Percentiles rank a stretch among this genome's conserved stretches.
These are phyloP conservation scores for Campoplex nolae DNA, from an alignment of 2,888 invertebrate species.

Conservation along the genomic window DNA sequence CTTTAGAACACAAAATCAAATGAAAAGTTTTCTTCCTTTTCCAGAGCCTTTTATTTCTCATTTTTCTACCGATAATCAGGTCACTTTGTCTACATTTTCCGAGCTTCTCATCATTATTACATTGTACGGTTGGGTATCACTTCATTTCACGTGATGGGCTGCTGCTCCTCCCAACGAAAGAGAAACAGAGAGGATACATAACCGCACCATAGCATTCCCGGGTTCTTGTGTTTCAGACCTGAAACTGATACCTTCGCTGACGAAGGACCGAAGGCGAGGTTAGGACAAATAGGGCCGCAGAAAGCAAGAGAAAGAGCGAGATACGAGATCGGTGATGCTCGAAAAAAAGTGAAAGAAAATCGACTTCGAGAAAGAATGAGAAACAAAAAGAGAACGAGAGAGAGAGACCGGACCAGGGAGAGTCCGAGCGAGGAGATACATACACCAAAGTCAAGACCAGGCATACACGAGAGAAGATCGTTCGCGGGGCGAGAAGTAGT, in stretches of 20 bases:
- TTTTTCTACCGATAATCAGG: slow-evolving; percentile 10
- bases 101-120: slow-evolving; percentile 43
- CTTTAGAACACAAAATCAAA: slow-evolving; percentile 15
- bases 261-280: slow-evolving; percentile 56
- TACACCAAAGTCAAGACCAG: slow-evolving; percentile 10
- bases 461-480: slow-evolving; percentile 49
- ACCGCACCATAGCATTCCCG: slow-evolving; percentile 70
- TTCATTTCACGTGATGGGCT: slow-evolving; percentile 57
- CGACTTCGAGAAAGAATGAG: slow-evolving; percentile 37
- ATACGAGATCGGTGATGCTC: slow-evolving; percentile 13
- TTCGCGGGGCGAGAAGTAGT: slow-evolving; percentile 67
- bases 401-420: slow-evolving; percentile 51
- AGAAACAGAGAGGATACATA: slow-evolving; percentile 55
- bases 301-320: slow-evolving; percentile 44
- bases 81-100: slow-evolving; percentile 35
- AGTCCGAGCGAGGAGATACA: slow-evolving; percentile 35
- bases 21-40: slow-evolving; percentile 19
- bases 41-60: neutral
- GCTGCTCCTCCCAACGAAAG: slow-evolving; percentile 10
- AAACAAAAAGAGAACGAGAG: neutral
- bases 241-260: slow-evolving; percentile 78
- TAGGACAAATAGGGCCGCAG: slow-evolving; percentile 49
- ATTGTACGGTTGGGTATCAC: slow-evolving; percentile 51
- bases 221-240: slow-evolving; percentile 79
- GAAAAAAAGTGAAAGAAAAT: slow-evolving; percentile 57